Conservation (phyloP, 2,888 invertebrate species). For the Salpingus planirostris region DNA sequence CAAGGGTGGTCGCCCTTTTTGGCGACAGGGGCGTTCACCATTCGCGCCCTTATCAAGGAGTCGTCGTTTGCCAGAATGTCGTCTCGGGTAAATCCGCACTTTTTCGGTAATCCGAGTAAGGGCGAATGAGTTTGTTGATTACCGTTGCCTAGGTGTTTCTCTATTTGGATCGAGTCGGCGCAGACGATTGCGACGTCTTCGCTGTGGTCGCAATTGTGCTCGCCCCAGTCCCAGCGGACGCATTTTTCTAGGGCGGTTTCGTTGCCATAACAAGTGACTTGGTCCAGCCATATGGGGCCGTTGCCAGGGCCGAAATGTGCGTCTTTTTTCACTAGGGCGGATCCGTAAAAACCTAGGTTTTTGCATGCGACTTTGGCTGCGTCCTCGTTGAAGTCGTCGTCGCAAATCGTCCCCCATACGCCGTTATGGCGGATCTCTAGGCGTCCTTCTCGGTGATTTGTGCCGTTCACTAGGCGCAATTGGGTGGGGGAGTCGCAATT, state of each 20-base stretch:
- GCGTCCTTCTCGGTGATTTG: conserved; percentile 50
- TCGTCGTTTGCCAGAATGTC: conserved; percentile 34
- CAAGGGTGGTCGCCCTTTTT: conserved; percentile 62
- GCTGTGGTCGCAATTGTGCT: conserved; percentile 61
- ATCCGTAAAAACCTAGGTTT: conserved; percentile 48
- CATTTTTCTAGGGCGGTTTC: conserved; percentile 56
- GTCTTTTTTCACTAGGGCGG: conserved; percentile 44
- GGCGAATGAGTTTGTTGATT: not conserved
- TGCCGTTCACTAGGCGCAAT: conserved; percentile 54
- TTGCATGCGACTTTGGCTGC: conserved; percentile 58
- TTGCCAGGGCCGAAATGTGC: conserved; percentile 47
- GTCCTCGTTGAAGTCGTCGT: conserved; percentile 60
- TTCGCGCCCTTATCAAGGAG: conserved; percentile 46
- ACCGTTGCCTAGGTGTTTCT: conserved; percentile 16
- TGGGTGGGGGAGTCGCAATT: conserved; percentile 53
- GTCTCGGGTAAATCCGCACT: conserved; percentile 48
- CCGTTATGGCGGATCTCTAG: conserved; percentile 61
- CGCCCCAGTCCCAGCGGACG: conserved; percentile 57
- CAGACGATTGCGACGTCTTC: conserved; percentile 56
- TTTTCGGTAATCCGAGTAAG: not conserved
- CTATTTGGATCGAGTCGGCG: conserved; percentile 30
- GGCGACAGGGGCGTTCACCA: conserved; percentile 54
- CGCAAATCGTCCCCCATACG: conserved; percentile 71
- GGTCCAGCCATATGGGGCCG: conserved; percentile 65
- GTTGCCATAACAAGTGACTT: conserved; percentile 58